Base-by-base conservation (phyloP, 2,113 vertebrate genomes). In the Semnornis frantzii region DNA sequence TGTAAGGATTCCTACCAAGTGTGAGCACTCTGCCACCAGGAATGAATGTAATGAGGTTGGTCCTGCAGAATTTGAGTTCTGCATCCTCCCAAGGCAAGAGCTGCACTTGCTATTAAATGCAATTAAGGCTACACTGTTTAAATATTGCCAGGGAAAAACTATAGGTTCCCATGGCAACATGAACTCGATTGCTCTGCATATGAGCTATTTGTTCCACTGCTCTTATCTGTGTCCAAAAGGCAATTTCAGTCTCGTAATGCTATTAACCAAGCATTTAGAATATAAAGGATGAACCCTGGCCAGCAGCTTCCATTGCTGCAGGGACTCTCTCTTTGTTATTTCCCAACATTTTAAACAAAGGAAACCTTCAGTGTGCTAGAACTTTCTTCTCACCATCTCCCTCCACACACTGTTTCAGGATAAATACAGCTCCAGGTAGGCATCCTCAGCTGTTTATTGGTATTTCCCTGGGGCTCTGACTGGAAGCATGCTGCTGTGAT, bases 151-250 rank as follows among this genome's bases (percentile, higher is more conserved):
- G 70, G 78, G 69, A 85, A 94, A 96, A 62, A 94, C 24, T 87
- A 94, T 12, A 95, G 85, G 95, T 95, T 97, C 80, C 94, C 86
- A 94, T 92, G 77, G 91, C 73, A 97, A 97, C 94, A 81, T 66
- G 83, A 93, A 86, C 62, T 93, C 76, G 86, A 90, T 69, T 86
- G 79, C 87, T 90, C 82, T 75, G 44, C 52, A 75, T 73, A 92
- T 28, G 85, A 90, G 60, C 69, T 82, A 63, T 94, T 92, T 78
- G 91, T 94, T 97, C 87, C 87, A 94, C 80, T 91, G 71, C 42
- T 50, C 92, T 91, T 94, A 87, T 92, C 87, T 95, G 92, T 91
- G 75, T 87, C 84, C 82, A 66, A 91, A 91, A 87, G 87, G 72
- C 93, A 89, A 85, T 93, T 91, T 93, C 44, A 70, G 42, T 23